Evolutionary conservation across 92 coral and sea anemone species (phyloP).

Genomic region (Heliopora coerulea): DNA sequence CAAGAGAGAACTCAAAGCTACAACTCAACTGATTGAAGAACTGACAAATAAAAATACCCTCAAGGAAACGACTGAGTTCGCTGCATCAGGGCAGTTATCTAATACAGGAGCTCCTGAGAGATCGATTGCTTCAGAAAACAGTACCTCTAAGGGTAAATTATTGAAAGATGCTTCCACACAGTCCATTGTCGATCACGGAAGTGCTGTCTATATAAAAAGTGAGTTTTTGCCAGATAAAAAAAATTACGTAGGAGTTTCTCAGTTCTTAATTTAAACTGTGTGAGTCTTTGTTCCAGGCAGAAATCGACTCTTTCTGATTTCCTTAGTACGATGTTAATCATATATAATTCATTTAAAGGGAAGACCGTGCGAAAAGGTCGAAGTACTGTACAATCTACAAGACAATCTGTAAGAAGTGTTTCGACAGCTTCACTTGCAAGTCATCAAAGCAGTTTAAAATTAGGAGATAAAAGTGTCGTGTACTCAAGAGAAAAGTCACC

Average conservation of each 20-base stretch:
- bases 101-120: neutral
- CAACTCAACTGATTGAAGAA: neutral
- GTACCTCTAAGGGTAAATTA: neutral
- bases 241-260: too few species aligned
- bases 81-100: neutral
- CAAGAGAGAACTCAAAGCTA: neutral
- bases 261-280: too few species aligned
- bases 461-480: neutral
- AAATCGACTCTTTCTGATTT: too few species aligned
- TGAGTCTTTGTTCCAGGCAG: too few species aligned
- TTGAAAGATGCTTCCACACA: neutral
- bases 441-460: neutral
- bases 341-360: constrained; percentile 6
- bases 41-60: neutral
- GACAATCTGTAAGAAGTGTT: neutral
- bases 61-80: neutral
- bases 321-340: too few species aligned
- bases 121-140: neutral
- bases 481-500: neutral
- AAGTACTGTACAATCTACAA: neutral
- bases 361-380: neutral
- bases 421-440: neutral
- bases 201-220: too few species aligned
- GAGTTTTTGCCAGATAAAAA: too few species aligned
- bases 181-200: neutral